These are phyloP conservation scores for Mesembrinibis cayennensis DNA, from an alignment of 2,113 vertebrate genomes.

Conservation along the genomic window DNA sequence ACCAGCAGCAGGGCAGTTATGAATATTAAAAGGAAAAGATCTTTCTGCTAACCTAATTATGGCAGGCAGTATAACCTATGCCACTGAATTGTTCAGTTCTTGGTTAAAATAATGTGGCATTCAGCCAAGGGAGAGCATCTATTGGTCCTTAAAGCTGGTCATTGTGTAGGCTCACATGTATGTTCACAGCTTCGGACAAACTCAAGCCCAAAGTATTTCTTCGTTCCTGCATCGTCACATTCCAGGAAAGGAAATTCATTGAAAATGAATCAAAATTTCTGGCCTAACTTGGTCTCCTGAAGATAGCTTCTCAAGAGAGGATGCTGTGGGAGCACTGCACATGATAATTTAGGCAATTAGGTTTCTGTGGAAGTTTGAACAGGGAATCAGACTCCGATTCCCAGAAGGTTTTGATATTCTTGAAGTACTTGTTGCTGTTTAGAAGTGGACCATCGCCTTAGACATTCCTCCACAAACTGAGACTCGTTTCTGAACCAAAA, in stretches of 20 bases:
- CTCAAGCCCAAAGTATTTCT: not conserved
- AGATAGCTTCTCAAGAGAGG: not conserved
- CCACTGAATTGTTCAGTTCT: not conserved
- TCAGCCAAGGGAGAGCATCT: not conserved
- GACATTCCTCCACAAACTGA: not conserved
- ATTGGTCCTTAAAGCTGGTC: not conserved
- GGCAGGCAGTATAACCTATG: not conserved
- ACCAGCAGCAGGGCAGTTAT: not conserved
- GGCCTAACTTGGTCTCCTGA: not conserved
- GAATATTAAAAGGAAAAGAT: not conserved
- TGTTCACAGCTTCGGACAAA: not conserved
- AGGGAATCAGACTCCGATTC: not conserved
- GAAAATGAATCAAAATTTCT: not conserved
- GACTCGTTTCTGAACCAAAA: not conserved
- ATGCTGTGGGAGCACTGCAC: not conserved
- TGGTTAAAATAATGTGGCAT: not conserved
- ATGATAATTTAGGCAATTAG: not conserved
- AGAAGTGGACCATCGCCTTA: not conserved
- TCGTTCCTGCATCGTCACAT: not conserved
- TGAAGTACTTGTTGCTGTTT: not conserved
- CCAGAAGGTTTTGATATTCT: not conserved
- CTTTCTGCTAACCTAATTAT: not conserved
- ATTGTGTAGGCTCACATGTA: not conserved
- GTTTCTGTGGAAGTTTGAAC: not conserved
- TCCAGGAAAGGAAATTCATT: not conserved